phyloP scores from a whole-genome alignment of 1,140 invertebrate species.

The Dryas iulia region DNA sequence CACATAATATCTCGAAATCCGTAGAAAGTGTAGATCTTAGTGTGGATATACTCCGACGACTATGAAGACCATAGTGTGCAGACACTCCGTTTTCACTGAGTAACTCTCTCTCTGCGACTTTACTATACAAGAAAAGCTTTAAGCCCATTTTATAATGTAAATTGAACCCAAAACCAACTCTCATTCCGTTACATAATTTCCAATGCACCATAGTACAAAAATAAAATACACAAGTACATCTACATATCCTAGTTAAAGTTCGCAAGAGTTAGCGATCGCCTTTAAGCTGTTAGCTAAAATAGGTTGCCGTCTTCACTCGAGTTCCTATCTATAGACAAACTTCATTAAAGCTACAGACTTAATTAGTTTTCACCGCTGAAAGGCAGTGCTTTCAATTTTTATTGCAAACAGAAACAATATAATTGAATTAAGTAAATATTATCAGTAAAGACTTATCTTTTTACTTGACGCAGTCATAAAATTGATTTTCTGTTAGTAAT shows the following conservation, averaged over 20 bases:
- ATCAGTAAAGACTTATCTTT: neutral
- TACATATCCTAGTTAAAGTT: neutral
- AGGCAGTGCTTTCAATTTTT: neutral
- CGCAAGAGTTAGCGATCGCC: neutral
- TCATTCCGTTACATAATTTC: neutral
- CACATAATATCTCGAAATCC: too few relatives aligned
- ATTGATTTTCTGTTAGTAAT: too few relatives aligned
- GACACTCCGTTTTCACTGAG: too few relatives aligned
- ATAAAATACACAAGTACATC: neutral
- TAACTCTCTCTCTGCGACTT: too few relatives aligned
- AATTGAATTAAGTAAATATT: neutral
- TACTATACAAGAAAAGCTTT: too few relatives aligned
- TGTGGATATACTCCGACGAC: too few relatives aligned
- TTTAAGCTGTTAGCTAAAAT: conserved; percentile 6
- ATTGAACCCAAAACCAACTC: neutral
- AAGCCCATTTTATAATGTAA: too few relatives aligned
- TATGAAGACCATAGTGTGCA: too few relatives aligned
- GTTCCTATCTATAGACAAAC: conserved; percentile 16
- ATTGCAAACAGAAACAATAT: neutral
- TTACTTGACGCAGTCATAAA: too few relatives aligned
- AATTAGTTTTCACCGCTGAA: conserved; percentile 13
- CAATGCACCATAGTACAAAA: neutral
- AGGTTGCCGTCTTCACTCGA: conserved; percentile 3
- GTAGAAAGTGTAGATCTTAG: too few relatives aligned
- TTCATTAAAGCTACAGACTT: conserved; percentile 25